phyloP scores from a whole-genome alignment of 2,797 vertebrate genomes.

The Semotilus atromaculatus region DNA sequence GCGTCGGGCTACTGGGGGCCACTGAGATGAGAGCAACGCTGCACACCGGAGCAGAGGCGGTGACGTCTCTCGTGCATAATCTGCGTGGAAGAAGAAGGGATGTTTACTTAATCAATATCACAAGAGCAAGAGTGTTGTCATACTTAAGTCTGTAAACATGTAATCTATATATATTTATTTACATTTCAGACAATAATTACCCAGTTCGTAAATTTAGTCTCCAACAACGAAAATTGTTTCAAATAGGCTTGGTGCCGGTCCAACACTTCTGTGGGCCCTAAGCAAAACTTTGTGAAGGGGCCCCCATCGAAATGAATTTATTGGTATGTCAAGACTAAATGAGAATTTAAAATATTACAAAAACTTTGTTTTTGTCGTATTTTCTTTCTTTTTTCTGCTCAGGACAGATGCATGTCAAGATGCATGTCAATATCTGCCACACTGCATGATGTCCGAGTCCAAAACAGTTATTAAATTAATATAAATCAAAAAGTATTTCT shows the following conservation, averaged over 20 bases:
- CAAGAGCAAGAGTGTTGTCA: neutral
- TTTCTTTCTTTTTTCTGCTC: neutral
- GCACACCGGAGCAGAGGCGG: neutral
- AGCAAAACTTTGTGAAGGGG: neutral
- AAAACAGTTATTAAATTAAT: neutral
- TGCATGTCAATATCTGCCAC: too few species aligned
- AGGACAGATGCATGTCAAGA: neutral
- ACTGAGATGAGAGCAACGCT: slow-evolving; percentile 6
- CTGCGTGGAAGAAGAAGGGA: neutral
- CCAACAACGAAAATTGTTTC: neutral
- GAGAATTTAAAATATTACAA: neutral
- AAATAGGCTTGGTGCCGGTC: neutral
- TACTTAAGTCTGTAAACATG: slow-evolving; percentile 8
- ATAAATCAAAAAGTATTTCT: neutral
- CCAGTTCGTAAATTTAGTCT: neutral
- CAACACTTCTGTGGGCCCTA: neutral
- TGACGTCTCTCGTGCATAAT: slow-evolving; percentile 16
- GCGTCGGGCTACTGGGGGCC: slow-evolving; percentile 16
- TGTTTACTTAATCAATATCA: neutral
- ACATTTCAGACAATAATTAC: neutral
- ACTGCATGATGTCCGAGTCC: neutral
- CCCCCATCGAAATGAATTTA: neutral
- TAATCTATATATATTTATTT: neutral
- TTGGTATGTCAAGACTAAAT: neutral
- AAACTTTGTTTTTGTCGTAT: neutral